Evolutionary conservation across 2,113 vertebrate species (phyloP).

Genomic region (Thomomys bottae): DNA sequence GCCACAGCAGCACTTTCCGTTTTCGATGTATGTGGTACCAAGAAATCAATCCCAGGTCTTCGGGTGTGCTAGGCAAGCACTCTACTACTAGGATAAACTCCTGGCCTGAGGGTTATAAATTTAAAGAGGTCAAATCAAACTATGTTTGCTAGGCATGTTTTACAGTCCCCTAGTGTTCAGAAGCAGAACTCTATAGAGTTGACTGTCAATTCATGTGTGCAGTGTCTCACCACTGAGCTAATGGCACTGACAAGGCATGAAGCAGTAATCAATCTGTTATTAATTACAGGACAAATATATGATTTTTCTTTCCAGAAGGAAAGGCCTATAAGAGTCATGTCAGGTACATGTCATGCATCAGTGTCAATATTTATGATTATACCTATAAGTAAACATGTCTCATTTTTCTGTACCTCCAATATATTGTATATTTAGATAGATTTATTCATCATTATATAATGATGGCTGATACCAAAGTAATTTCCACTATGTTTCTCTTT

Average conservation of each 20-base stretch:
- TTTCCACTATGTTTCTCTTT: slow-evolving; percentile 63
- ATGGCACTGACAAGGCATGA: background rate
- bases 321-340: slow-evolving; percentile 37
- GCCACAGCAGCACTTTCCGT: too few relatives aligned
- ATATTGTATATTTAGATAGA: slow-evolving; percentile 59
- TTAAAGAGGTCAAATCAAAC: background rate
- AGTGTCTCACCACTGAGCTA: background rate
- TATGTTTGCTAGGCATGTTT: background rate
- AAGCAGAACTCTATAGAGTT: background rate
- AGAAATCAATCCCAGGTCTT: too few relatives aligned
- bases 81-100: too few relatives aligned
- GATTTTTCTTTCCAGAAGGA: slow-evolving; percentile 65
- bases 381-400: slow-evolving; percentile 58
- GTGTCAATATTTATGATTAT: slow-evolving; percentile 71
- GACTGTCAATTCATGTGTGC: background rate
- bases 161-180: background rate
- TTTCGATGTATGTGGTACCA: too few relatives aligned
- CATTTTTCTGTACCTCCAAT: slow-evolving; percentile 58
- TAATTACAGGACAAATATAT: slow-evolving; percentile 56
- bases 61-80: too few relatives aligned
- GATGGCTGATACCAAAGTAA: slow-evolving; percentile 25
- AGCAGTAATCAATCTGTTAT: slow-evolving; percentile 54
- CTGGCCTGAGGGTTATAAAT: background rate
- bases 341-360: slow-evolving; percentile 67
- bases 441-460: slow-evolving; percentile 55